Conservation (phyloP, 2,888 invertebrate species). For the Sinotaia quadrata region DNA sequence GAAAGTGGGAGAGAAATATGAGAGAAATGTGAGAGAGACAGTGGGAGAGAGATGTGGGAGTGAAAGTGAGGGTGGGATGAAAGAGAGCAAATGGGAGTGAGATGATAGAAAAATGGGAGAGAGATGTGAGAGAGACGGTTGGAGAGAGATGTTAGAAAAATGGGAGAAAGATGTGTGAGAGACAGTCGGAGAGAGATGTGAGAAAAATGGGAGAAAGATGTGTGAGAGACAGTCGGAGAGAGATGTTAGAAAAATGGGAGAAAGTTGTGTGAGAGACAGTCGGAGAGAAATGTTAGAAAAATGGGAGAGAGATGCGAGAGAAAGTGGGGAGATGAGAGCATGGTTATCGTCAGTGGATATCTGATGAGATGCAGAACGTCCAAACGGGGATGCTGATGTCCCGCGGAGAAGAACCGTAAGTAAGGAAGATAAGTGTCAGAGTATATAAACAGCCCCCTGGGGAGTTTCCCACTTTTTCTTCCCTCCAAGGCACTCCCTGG, state of each 20-base stretch:
- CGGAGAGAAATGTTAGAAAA: background rate
- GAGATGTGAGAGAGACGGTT: background rate
- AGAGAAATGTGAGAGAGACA: no score
- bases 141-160: background rate
- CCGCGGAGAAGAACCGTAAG: background rate
- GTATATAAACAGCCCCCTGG: slow-evolving; percentile 2
- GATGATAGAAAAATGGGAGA: background rate
- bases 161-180: no score
- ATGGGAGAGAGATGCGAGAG: no score
- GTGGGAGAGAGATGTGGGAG: no score
- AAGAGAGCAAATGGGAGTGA: no score
- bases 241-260: no score
- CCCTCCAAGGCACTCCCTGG: slow-evolving; percentile 1
- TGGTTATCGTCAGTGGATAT: background rate
- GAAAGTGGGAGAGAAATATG: background rate
- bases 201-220: no score
- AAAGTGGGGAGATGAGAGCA: background rate
- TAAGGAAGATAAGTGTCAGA: slow-evolving; percentile 10
- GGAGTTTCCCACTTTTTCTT: background rate
- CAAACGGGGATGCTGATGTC: background rate
- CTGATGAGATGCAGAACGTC: background rate
- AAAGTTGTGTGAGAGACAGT: no score
- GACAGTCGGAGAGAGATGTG: no score
- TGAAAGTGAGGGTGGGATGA: no score
- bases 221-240: no score